These are phyloP conservation scores for Equus przewalskii DNA, from an alignment of 2,113 vertebrate genomes.

Conservation along the genomic window DNA sequence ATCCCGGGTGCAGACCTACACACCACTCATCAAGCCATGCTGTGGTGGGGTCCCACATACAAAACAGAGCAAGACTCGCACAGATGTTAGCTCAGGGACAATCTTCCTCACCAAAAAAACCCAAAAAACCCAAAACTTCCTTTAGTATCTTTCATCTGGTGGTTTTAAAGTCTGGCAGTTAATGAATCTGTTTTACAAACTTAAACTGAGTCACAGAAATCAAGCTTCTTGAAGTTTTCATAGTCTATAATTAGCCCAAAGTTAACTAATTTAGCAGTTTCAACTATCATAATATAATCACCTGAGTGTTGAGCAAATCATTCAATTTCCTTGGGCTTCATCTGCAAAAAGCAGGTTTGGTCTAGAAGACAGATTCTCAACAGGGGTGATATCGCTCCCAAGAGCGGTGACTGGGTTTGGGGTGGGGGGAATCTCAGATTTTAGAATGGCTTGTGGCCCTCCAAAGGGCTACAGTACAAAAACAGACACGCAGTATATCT, in stretches of 20 bases:
- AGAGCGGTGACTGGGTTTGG: background rate
- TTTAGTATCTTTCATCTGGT: background rate
- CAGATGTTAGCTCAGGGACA: too few species aligned
- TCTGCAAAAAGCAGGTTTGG: background rate
- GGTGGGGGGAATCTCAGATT: background rate
- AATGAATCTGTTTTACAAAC: conserved; percentile 41
- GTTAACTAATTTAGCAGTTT: background rate
- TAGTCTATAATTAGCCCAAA: background rate
- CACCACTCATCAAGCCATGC: too few species aligned
- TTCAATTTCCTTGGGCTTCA: background rate
- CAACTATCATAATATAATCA: background rate
- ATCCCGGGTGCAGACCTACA: too few species aligned
- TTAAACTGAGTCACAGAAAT: background rate
- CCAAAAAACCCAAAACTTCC: background rate
- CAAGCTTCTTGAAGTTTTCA: conserved; percentile 33
- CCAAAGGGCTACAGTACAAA: background rate
- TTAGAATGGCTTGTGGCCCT: background rate
- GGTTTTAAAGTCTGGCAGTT: background rate
- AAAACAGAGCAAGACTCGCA: too few species aligned
- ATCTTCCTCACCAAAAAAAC: too few species aligned
- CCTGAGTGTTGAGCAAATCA: background rate
- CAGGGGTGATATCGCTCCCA: background rate
- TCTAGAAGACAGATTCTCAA: background rate
- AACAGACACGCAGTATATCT: background rate
- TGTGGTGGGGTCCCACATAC: too few species aligned